phyloP scores from a whole-genome alignment of 1,140 invertebrate species.

The roundworm (Caenorhabditis elegans) region DNA sequence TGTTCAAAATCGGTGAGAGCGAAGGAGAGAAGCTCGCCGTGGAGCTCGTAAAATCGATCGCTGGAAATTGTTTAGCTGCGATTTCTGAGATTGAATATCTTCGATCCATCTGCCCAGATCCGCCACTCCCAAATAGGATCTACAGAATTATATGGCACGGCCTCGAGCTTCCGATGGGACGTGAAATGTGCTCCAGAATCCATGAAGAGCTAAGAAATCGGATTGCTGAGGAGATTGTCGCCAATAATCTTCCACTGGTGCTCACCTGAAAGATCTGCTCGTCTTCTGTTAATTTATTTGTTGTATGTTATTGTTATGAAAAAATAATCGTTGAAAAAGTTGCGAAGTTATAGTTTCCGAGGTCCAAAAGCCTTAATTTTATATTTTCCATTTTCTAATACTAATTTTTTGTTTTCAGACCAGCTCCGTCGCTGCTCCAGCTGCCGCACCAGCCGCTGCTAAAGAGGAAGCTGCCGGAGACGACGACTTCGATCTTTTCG shows the following conservation, averaged over 20 bases:
- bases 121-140: slow-evolving; percentile 41
- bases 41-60: neutral
- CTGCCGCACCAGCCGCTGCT: neutral
- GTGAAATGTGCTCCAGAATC: slow-evolving; percentile 13
- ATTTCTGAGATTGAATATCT: slow-evolving; percentile 24
- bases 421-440: neutral
- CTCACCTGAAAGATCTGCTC: neutral
- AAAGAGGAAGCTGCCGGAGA: slow-evolving; percentile 70
- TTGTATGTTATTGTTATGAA: neutral
- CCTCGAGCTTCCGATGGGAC: neutral
- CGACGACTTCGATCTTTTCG: slow-evolving; percentile 89
- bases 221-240: slow-evolving; percentile 1
- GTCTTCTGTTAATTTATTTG: neutral
- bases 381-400: neutral
- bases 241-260: slow-evolving; percentile 7
- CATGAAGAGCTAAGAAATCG: slow-evolving; percentile 32
- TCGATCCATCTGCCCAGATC: slow-evolving; percentile 40
- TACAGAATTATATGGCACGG: slow-evolving; percentile 43
- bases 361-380: neutral
- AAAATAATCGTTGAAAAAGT: neutral
- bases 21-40: slow-evolving; percentile 11
- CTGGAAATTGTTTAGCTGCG: neutral
- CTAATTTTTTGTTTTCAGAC: neutral
- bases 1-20: neutral
- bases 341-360: neutral